Conservation (phyloP, 2,888 invertebrate genomes). For the Scelioninae gen. 1 region DNA sequence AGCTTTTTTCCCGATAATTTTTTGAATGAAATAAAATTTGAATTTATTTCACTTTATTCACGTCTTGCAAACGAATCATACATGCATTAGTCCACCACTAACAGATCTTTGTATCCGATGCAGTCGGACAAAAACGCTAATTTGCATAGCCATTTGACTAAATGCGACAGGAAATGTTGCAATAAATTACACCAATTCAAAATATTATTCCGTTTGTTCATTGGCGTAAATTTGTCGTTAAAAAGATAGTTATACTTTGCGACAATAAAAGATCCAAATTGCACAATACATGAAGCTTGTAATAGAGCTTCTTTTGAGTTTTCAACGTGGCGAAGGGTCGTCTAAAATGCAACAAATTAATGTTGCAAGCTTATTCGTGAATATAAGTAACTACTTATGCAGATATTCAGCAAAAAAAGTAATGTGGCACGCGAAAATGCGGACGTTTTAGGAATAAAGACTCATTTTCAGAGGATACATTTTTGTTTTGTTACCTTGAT, state of each 20-base stretch:
- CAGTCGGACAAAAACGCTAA: not conserved
- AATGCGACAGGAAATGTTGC: no score
- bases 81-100: no score
- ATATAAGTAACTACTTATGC: slow-evolving; percentile 41
- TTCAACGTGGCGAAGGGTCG: slow-evolving; percentile 12
- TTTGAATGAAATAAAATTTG: no score
- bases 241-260: not conserved
- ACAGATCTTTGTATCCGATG: no score
- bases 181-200: no score
- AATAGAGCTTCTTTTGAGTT: slow-evolving; percentile 17
- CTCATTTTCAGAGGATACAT: slow-evolving; percentile 37
- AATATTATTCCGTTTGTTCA: not conserved
- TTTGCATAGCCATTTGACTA: no score
- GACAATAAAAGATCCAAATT: not conserved
- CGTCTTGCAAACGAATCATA: no score
- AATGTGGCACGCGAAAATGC: slow-evolving; percentile 18
- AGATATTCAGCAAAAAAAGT: slow-evolving; percentile 24
- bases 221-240: not conserved
- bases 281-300: slow-evolving; percentile 1
- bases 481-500: slow-evolving; percentile 31
- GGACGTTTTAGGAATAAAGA: slow-evolving; percentile 27
- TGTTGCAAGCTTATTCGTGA: slow-evolving; percentile 21
- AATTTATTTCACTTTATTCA: no score
- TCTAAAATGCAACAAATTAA: slow-evolving; percentile 31
- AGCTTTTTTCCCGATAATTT: no score